Base-by-base conservation (phyloP, 2,888 invertebrate species). In the Athetis lepigone region DNA sequence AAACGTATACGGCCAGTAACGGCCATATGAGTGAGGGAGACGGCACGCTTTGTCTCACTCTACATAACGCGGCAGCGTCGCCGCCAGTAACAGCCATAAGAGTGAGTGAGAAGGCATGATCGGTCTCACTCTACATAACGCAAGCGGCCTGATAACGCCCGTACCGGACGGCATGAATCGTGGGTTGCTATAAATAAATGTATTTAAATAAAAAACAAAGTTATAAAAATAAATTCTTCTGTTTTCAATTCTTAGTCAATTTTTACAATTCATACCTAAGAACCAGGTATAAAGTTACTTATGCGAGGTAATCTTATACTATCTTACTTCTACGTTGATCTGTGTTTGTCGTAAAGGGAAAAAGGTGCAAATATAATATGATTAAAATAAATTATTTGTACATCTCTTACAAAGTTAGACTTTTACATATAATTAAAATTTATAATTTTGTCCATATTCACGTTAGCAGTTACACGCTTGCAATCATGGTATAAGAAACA, bases 341-440 rank as follows among this genome's bases (percentile, higher is more conserved):
- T n/a, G n/a, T 40, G 27, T 70, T 70, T 70, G 63, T 63, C 70
- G 25, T 50, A 19, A 36, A 39, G 63, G 49, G 50, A 21, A 69
- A 56, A 63, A 8, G 29, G 52, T 67, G 62, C 52, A 42, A 16
- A 46, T 52, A 51, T 55, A 37, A 49, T 42, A 68, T 46, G 16
- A 0, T 29, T 37, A 58, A 0, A 58, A 67, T 46, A 39, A 50
- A 59, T 50, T 33, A 45, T 36, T 59, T 39, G 4, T 66, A 68
- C 37, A 42, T 18, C 37, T 27, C 9, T 39, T 39, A 25, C 3
- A n/a, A n/a, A n/a, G n/a, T n/a, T n/a, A n/a, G n/a, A 25, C 6
- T 39, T 25, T 16, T 29, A 39, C 29, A 7, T 37, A 43, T 6
- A 29, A 61, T 29, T 4, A 0, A 43, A 62, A 62, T 33, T 36